Evolutionary conservation across 2,888 invertebrate species (phyloP).

Genomic region (Philereme transversata): DNA sequence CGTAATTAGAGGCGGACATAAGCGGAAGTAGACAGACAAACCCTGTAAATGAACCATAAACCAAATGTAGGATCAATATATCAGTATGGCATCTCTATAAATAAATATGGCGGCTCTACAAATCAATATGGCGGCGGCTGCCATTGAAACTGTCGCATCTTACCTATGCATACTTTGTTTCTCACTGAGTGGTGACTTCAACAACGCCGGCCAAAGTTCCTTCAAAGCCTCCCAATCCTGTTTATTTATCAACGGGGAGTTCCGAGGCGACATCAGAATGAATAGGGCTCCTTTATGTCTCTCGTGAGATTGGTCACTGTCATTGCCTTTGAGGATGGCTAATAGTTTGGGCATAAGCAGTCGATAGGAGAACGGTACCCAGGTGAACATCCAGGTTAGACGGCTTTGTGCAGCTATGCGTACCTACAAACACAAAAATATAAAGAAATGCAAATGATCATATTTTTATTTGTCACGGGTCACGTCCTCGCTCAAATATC

Average conservation of each 20-base stretch:
- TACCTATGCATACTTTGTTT: slow-evolving; percentile 90
- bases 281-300: slow-evolving; percentile 88
- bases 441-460: slow-evolving; percentile 2
- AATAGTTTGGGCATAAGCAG: slow-evolving; percentile 85
- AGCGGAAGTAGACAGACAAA: too few species aligned
- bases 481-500: too few species aligned
- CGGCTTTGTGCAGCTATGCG: slow-evolving; percentile 87
- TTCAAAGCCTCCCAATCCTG: slow-evolving; percentile 90
- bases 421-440: slow-evolving; percentile 57
- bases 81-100: too few species aligned
- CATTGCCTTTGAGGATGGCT: slow-evolving; percentile 76
- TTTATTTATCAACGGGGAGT: slow-evolving; percentile 86
- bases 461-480: too few species aligned
- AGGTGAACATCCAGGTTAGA: slow-evolving; percentile 85
- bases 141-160: slow-evolving; percentile 22
- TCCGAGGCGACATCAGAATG: slow-evolving; percentile 88
- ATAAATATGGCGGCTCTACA: too few species aligned
- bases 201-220: slow-evolving; percentile 90
- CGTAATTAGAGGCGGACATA: too few species aligned
- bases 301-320: slow-evolving; percentile 79
- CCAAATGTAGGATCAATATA: too few species aligned
- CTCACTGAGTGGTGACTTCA: slow-evolving; percentile 92
- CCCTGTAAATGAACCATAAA: too few species aligned
- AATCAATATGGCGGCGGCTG: too few species aligned
- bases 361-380: slow-evolving; percentile 88